phyloP scores from a whole-genome alignment of 2,113 vertebrate genomes.

The Callopanchax toddi region DNA sequence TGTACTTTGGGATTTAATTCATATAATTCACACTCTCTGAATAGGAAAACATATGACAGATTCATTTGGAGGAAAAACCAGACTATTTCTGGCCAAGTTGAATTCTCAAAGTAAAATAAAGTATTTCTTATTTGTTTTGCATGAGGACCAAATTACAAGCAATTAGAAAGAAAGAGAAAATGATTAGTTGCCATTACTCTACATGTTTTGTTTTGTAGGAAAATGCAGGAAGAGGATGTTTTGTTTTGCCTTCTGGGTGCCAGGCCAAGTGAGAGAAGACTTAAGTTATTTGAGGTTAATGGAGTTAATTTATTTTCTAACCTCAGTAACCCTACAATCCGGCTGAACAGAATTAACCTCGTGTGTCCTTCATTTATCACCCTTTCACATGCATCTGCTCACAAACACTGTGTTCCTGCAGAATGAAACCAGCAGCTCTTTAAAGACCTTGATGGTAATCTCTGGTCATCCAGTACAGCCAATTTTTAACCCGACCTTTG shows the following conservation, averaged over 20 bases:
- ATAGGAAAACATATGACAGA: too few relatives aligned
- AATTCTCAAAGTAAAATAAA: too few relatives aligned
- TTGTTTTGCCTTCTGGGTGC: not conserved
- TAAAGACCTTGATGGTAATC: not conserved
- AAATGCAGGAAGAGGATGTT: not conserved
- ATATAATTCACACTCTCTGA: too few relatives aligned
- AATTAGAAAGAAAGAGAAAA: too few relatives aligned
- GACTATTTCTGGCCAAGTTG: too few relatives aligned
- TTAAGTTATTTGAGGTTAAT: slow-evolving; percentile 58
- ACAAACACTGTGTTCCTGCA: not conserved
- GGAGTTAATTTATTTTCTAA: slow-evolving; percentile 51
- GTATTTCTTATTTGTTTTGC: too few relatives aligned
- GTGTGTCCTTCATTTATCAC: slow-evolving; percentile 22
- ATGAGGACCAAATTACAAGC: too few relatives aligned
- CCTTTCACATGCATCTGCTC: not conserved
- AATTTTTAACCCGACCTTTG: not conserved
- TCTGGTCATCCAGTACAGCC: not conserved
- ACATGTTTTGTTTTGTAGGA: not conserved
- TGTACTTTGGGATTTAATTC: too few relatives aligned
- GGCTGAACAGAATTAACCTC: slow-evolving; percentile 54
- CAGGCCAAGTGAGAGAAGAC: not conserved
- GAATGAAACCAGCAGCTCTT: not conserved
- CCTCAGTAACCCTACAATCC: slow-evolving; percentile 44
- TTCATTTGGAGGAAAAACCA: too few relatives aligned
- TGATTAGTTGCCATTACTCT: not conserved